Evolutionary conservation across 2,797 vertebrate genomes (phyloP), one percentile per base, ranked within the genome.

Genomic region (Hydrocynus forskahlii): DNA sequence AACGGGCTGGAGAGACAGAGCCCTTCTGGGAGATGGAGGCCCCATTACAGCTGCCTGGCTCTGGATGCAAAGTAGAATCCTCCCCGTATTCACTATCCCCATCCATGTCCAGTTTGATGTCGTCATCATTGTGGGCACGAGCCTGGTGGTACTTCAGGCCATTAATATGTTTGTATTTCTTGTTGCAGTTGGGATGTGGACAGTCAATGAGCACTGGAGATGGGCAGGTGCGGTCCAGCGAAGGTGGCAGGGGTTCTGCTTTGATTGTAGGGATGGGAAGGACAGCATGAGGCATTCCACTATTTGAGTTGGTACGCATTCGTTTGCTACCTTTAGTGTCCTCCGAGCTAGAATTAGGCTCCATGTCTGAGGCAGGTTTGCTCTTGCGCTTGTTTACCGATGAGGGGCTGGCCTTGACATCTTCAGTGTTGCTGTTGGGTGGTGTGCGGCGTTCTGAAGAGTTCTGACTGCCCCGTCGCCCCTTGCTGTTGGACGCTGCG

Each of bases 101-200:
- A 0, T 99, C 98, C 0, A 96, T 93, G 80, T 99, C 98, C 16
- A 96, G 93, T 90, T 99, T 99, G 85, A 97, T 94, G 82, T 99
- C 98, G 0, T 98, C 96, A 0, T 99, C 97, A 0, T 97, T 99
- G 87, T 99, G 98, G 0, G 98, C 98, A 0, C 99, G 97, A 43
- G 98, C 97, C 93, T 99, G 98, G 90, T 99, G 98, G 88, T 99
- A 99, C 89, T 99, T 99, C 40, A 99, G 95, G 66, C 98, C 98
- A 0, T 99, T 99, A 87, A 99, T 99, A 96, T 99, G 98, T 95
- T 99, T 99, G 92, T 99, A 99, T 85, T 98, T 99, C 89, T 99
- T 99, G 95, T 98, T 99, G 89, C 98, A 99, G 91, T 99, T 99
- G 10, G 98, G 98, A 89, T 99, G 97, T 48, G 98, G 98, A 71